A percentile compares a stretch with the other conserved stretches of the same genome.
Evolutionary conservation across 1,140 invertebrate genomes (phyloP).

Genomic region (Mesaphorura yosii): DNA sequence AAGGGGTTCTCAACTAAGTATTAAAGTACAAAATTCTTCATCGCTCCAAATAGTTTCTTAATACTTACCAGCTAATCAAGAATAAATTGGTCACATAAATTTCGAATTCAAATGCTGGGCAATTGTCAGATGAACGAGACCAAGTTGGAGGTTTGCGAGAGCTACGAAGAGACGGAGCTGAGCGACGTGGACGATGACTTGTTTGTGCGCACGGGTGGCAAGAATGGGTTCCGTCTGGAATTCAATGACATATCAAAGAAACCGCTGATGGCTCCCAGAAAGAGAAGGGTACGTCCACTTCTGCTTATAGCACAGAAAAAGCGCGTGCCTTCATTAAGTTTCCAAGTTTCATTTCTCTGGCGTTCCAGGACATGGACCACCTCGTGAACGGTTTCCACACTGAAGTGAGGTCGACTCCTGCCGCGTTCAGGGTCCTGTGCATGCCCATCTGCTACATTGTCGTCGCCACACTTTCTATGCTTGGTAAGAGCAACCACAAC

Average conservation of each 20-base stretch:
- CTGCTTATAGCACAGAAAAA: too few relatives aligned
- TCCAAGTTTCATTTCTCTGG: constrained; percentile 13
- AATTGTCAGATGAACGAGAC: constrained; percentile 30
- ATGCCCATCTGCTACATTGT: constrained; percentile 32
- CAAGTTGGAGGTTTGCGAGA: constrained; percentile 31
- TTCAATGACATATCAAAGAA: constrained; percentile 53
- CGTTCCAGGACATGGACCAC: constrained; percentile 24
- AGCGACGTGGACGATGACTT: constrained; percentile 61
- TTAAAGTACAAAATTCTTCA: too few relatives aligned
- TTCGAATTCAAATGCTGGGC: background rate
- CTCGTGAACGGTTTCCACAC: constrained; percentile 29
- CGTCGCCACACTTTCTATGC: constrained; percentile 28
- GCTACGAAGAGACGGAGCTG: constrained; percentile 31
- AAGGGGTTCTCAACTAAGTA: too few relatives aligned
- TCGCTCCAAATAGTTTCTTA: too few relatives aligned
- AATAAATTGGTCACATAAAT: too few relatives aligned
- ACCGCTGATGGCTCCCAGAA: constrained; percentile 58
- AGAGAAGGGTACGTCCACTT: constrained; percentile 36
- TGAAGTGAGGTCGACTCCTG: constrained; percentile 28
- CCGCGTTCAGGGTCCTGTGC: constrained; percentile 27
- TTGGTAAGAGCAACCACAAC: constrained; percentile 24
- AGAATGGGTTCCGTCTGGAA: constrained; percentile 47
- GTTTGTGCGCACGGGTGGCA: constrained; percentile 55
- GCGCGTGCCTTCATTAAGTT: too few relatives aligned
- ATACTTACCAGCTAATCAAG: too few relatives aligned